A percentile compares a stretch with the other conserved stretches of the same genome.
Conservation (phyloP, 2,888 invertebrate genomes). For the Rhamphomyia laevipes region DNA sequence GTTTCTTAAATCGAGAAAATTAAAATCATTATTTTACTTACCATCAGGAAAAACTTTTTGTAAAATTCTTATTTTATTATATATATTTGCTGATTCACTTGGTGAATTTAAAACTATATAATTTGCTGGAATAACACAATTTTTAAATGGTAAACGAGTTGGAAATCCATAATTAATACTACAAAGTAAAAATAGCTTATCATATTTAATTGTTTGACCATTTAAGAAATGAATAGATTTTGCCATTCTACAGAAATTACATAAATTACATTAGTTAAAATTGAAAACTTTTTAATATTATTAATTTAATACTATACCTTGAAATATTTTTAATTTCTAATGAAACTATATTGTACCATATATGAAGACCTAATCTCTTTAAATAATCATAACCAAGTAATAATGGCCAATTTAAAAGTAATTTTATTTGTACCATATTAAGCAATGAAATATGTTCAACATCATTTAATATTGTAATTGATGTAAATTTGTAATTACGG, state of each 20-base stretch:
- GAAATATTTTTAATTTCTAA: neutral
- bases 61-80: neutral
- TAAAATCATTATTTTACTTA: too few relatives aligned
- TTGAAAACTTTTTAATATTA: too few relatives aligned
- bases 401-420: too few relatives aligned
- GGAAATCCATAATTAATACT: neutral
- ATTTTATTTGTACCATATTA: too few relatives aligned
- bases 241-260: neutral
- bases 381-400: neutral
- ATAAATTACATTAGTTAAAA: too few relatives aligned
- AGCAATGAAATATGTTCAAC: too few relatives aligned
- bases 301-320: too few relatives aligned
- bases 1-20: too few relatives aligned
- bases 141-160: neutral
- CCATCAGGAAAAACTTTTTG: neutral
- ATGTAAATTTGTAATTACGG: neutral
- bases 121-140: neutral
- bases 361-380: neutral
- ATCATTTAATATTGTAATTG: neutral
- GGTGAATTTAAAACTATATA: neutral
- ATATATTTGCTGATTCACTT: neutral
- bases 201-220: neutral
- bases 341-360: neutral
- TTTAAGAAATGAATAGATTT: neutral
- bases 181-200: neutral